Conservation (phyloP, 2,113 vertebrate species). For the Lynx canadensis region DNA sequence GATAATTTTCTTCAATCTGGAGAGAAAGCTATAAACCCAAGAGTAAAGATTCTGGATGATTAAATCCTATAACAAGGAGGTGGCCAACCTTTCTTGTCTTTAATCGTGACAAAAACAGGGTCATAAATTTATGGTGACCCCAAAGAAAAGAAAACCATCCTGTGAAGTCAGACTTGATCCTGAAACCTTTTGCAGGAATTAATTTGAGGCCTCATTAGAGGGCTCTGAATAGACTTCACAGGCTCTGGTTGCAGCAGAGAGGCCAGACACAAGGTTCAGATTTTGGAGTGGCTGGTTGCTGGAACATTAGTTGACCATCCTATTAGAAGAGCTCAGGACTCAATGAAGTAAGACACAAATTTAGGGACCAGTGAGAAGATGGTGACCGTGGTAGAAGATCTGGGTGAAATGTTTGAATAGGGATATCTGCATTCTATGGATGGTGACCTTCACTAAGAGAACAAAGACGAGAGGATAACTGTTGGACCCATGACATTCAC, state of each 20-base stretch:
- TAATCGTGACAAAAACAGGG: not conserved
- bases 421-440: not conserved
- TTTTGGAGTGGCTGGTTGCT: not conserved
- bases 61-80: not conserved
- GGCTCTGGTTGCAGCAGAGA: not conserved
- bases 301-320: not conserved
- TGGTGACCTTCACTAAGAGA: not conserved
- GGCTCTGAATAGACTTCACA: not conserved
- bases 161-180: not conserved
- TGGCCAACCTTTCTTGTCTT: not conserved
- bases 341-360: not conserved
- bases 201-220: not conserved
- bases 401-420: not conserved
- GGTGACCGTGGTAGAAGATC: not conserved
- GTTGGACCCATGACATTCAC: accelerated
- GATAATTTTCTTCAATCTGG: conserved; percentile 31
- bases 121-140: not conserved
- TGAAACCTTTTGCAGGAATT: not conserved
- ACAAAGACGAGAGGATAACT: not conserved
- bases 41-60: not conserved
- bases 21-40: not conserved
- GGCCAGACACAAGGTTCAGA: not conserved
- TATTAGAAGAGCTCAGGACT: not conserved
- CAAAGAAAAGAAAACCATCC: not conserved
- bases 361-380: not conserved